Percentiles rank a stretch among this genome's conserved stretches.
phyloP scores from a whole-genome alignment of 2,888 invertebrate genomes.

The Druceiella hillmani region DNA sequence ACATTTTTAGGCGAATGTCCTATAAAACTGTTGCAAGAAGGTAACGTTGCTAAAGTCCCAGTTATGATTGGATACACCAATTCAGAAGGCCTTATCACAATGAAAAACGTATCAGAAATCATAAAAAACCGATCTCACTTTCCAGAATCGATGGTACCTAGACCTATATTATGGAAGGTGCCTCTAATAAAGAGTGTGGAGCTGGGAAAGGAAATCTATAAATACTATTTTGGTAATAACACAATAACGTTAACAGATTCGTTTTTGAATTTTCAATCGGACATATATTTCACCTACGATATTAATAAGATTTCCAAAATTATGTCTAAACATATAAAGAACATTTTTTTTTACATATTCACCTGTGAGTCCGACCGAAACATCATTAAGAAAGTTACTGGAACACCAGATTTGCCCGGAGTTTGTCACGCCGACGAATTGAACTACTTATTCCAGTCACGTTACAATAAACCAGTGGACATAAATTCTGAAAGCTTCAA shows the following conservation, averaged over 20 bases:
- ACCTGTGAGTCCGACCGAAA: constrained; percentile 33
- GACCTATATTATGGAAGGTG: constrained; percentile 26
- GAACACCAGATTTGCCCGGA: constrained; percentile 22
- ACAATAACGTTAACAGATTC: too few species aligned
- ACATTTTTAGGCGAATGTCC: constrained; percentile 60
- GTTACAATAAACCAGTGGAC: constrained; percentile 21
- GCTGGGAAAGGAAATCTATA: constrained; percentile 29
- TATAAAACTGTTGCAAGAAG: constrained; percentile 38
- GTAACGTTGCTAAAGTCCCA: constrained; percentile 49
- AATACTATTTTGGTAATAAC: constrained; percentile 30
- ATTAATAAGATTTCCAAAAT: too few species aligned
- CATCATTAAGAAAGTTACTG: constrained; percentile 24
- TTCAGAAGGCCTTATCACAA: constrained; percentile 54
- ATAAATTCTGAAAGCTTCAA: constrained; percentile 27
- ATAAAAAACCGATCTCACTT: constrained; percentile 28
- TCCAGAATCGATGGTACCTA: constrained; percentile 31
- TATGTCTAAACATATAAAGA: too few species aligned
- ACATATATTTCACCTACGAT: too few species aligned
- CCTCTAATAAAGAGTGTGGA: constrained; percentile 29
- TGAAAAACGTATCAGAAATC: constrained; percentile 22
- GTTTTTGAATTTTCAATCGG: too few species aligned
- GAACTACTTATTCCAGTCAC: constrained; percentile 30
- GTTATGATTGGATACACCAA: constrained; percentile 65
- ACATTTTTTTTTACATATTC: constrained; percentile 33
- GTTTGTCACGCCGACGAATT: constrained; percentile 32